Base-by-base conservation (phyloP, 2,888 invertebrate species). In the Disparrhopalites patrizii region DNA sequence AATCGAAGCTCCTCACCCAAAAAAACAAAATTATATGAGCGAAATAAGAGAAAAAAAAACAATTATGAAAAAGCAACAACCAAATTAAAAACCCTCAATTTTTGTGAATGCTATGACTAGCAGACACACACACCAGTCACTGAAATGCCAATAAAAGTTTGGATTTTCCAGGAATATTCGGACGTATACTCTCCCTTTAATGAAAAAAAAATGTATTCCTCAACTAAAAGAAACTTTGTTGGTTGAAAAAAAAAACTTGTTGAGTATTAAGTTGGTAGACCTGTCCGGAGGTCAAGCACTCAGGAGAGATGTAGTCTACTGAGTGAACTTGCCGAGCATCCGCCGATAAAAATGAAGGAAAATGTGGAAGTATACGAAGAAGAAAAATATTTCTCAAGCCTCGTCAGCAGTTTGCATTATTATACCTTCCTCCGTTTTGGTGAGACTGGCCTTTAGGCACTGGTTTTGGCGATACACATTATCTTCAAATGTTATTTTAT, bases 211-310 rank as follows among this genome's bases (percentile, higher is more conserved):
- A 56, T 38, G 23, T 33, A 10, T 20, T 50, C 50, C 50, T 13
- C 20, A 15, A 18, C 18, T 50, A 25, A 10, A 25, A 25, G 43
- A 58, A 25, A 57, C 18, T 23, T 38, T 25, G 36, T 51, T 36
- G 25, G 51, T 30, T 58, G 30, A 54, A 54, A 40, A 40, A 18
- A 40, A n/a, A 3, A 40, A 40, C 3, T 4, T 54, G 54, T n/a
- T 1, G 54, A 15, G 20, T 30, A 10, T 54, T 28, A 40, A 18
- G 40, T 40, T 4, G 20, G 40, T 54, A 36, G 64, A 56, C 50
- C 55, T 56, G 47, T 56, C 60, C 40, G 58, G 65, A 66, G 65
- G 65, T 66, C 65, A 66, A 52, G 60, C 65, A 66, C 65, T 66
- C 61, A 47, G 56, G 65, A 52, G 58, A 28, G 61, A 66, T 66